Conservation (phyloP, 1,140 invertebrate species). For the Caerostris darwini region DNA sequence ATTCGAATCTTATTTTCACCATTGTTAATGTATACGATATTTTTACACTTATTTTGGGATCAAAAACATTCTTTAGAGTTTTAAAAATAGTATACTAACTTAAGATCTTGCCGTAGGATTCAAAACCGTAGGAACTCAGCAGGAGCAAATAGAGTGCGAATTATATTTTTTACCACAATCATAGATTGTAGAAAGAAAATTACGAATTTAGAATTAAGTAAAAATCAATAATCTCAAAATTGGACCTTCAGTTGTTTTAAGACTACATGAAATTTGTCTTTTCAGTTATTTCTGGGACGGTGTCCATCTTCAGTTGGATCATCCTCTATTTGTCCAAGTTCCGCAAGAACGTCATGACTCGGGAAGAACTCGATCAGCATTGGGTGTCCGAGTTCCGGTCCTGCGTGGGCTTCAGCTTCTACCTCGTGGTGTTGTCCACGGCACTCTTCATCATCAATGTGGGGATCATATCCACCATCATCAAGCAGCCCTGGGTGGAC, state of each 20-base stretch:
- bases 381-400: slow-evolving; percentile 89
- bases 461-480: slow-evolving; percentile 88
- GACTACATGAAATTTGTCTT: background rate
- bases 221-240: background rate
- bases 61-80: too few relatives aligned
- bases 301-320: slow-evolving; percentile 88
- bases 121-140: too few relatives aligned
- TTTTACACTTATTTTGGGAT: too few relatives aligned
- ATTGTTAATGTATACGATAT: too few relatives aligned
- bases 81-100: too few relatives aligned
- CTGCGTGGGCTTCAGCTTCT: slow-evolving; percentile 89
- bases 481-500: slow-evolving; percentile 85
- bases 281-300: slow-evolving; percentile 87
- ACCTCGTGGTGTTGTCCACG: slow-evolving; percentile 88
- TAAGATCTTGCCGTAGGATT: too few relatives aligned
- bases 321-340: slow-evolving; percentile 89
- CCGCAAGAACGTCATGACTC: slow-evolving; percentile 88
- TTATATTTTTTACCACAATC: too few relatives aligned
- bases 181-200: too few relatives aligned
- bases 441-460: slow-evolving; percentile 89
- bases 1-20: too few relatives aligned
- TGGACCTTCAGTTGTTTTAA: background rate
- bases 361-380: slow-evolving; percentile 88
- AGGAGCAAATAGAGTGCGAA: too few relatives aligned
- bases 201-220: background rate